These are phyloP conservation scores for Anthrax anthrax DNA, from an alignment of 2,888 invertebrate species.

Conservation along the genomic window DNA sequence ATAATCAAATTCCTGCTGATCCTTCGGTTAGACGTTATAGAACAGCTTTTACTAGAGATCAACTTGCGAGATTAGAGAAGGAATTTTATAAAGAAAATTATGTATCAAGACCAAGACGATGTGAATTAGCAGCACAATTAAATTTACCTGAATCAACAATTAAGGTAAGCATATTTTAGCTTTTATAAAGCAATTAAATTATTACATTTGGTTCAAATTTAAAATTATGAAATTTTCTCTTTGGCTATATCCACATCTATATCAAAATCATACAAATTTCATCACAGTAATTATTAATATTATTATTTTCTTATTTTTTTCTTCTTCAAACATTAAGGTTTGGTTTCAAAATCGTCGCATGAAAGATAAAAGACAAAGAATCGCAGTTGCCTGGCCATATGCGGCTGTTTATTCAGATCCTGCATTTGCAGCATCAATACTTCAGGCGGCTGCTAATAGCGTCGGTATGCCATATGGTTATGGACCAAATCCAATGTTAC, in stretches of 20 bases:
- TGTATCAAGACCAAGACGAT: constrained; percentile 85
- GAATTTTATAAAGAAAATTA: constrained; percentile 97
- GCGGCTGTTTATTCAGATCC: constrained; percentile 89
- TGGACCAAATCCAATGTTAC: constrained; percentile 41
- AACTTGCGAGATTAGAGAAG: constrained; percentile 79
- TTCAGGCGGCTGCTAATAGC: constrained; percentile 74
- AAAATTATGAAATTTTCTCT: too few species aligned
- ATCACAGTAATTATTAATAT: too few species aligned
- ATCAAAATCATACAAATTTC: too few species aligned
- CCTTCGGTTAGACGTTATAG: constrained; percentile 75
- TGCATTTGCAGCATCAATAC: constrained; percentile 78
- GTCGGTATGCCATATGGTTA: constrained; percentile 50
- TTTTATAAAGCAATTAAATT: too few species aligned
- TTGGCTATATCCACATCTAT: too few species aligned
- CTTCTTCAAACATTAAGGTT: constrained; percentile 44
- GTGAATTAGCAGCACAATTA: constrained; percentile 85
- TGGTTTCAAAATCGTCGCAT: constrained; percentile 60
- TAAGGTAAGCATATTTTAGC: constrained; percentile 50
- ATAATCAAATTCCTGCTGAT: constrained; percentile 36
- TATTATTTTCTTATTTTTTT: too few species aligned
- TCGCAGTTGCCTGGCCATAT: constrained; percentile 92
- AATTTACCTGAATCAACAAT: constrained; percentile 95
- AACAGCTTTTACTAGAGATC: constrained; percentile 94
- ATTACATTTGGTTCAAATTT: too few species aligned
- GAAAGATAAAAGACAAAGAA: constrained; percentile 87